phyloP scores from a whole-genome alignment of 1,140 invertebrate species.

The Notospermus geniculatus region DNA sequence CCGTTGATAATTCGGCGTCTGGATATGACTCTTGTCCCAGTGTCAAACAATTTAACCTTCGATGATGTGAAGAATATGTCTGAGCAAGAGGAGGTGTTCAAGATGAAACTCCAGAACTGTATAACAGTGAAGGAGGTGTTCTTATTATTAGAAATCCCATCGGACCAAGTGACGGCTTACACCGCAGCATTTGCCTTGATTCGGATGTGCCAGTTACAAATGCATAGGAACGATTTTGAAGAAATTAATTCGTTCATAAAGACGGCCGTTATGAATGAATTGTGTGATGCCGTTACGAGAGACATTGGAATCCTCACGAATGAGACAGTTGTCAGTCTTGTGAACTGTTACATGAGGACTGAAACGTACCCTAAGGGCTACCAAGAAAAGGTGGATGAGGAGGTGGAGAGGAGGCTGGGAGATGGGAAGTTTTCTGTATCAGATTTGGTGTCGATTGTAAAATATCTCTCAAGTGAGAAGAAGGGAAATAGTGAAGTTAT shows the following conservation, averaged over 20 bases:
- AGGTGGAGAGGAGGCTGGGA: slow-evolving; percentile 32
- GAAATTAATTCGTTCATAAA: slow-evolving; percentile 45
- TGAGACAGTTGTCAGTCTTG: slow-evolving; percentile 27
- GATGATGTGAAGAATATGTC: slow-evolving; percentile 26
- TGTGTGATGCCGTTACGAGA: slow-evolving; percentile 35
- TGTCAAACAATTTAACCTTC: slow-evolving; percentile 10
- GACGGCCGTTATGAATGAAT: slow-evolving; percentile 39
- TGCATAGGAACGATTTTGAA: slow-evolving; percentile 47
- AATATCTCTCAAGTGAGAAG: slow-evolving; percentile 37
- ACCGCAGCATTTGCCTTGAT: slow-evolving; percentile 59
- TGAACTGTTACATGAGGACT: slow-evolving; percentile 26
- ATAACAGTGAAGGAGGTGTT: slow-evolving; percentile 39
- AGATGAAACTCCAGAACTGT: slow-evolving; percentile 49
- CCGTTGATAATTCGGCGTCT: slow-evolving; percentile 66
- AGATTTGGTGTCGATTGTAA: slow-evolving; percentile 64
- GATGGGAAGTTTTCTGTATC: slow-evolving; percentile 64
- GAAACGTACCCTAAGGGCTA: slow-evolving; percentile 24
- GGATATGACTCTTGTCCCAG: slow-evolving; percentile 22
- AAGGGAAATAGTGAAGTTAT: slow-evolving; percentile 54
- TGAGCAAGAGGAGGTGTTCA: slow-evolving; percentile 50
- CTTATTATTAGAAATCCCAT: slow-evolving; percentile 53
- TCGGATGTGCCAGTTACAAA: slow-evolving; percentile 61
- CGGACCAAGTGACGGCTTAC: slow-evolving; percentile 59
- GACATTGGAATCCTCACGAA: slow-evolving; percentile 27
- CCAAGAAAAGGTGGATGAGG: slow-evolving; percentile 24